A percentile compares a stretch with the other conserved stretches of the same genome.
phyloP scores from a whole-genome alignment of 2,888 invertebrate genomes.

The Polydrusus cervinus region DNA sequence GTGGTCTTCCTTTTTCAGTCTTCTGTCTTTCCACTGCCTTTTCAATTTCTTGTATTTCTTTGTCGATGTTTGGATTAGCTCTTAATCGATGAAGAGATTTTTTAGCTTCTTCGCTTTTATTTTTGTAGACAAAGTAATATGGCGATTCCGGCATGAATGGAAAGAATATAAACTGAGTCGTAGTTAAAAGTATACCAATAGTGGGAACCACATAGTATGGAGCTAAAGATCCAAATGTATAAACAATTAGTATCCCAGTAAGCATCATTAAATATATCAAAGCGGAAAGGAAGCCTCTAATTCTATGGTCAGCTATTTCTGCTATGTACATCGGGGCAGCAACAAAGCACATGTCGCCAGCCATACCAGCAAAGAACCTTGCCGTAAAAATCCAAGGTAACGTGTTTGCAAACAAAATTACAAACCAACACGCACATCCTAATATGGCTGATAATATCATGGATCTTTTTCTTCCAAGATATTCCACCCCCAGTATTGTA shows the following conservation, averaged over 20 bases:
- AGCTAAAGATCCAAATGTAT: slow-evolving; percentile 65
- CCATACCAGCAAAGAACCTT: slow-evolving; percentile 67
- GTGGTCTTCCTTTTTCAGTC: slow-evolving; percentile 65
- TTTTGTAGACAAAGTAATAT: slow-evolving; percentile 67
- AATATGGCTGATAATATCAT: slow-evolving; percentile 63
- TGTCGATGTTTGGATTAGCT: slow-evolving; percentile 63
- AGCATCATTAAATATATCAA: slow-evolving; percentile 70
- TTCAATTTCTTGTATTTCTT: slow-evolving; percentile 66
- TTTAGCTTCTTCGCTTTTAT: slow-evolving; percentile 64
- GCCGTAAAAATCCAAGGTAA: slow-evolving; percentile 64
- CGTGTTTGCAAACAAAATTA: slow-evolving; percentile 61
- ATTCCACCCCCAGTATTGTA: slow-evolving; percentile 62
- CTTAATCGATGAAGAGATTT: slow-evolving; percentile 63
- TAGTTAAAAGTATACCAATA: slow-evolving; percentile 48
- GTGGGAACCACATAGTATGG: slow-evolving; percentile 62
- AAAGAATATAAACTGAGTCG: slow-evolving; percentile 63
- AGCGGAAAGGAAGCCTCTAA: slow-evolving; percentile 68
- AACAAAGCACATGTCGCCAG: slow-evolving; percentile 69
- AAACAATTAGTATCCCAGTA: slow-evolving; percentile 66
- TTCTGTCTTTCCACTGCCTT: slow-evolving; percentile 66
- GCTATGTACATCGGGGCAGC: slow-evolving; percentile 70
- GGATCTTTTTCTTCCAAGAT: slow-evolving; percentile 63
- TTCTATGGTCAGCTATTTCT: slow-evolving; percentile 69
- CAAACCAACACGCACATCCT: slow-evolving; percentile 64
- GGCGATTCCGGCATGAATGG: slow-evolving; percentile 70